These are phyloP conservation scores for Miniopterus natalensis DNA, from an alignment of 2,113 vertebrate species.

Conservation along the genomic window DNA sequence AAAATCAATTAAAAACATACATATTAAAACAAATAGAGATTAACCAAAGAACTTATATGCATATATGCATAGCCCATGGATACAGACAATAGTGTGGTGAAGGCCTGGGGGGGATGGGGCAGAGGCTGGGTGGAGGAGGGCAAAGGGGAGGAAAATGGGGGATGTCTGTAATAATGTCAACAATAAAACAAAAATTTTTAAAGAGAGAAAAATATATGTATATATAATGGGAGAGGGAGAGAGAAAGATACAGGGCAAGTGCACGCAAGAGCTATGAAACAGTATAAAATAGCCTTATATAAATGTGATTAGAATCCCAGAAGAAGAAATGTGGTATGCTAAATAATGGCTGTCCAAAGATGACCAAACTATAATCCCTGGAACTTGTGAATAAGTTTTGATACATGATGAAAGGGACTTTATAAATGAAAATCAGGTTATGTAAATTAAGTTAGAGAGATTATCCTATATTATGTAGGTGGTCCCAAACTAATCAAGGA, in stretches of 20 bases:
- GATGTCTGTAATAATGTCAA: not conserved
- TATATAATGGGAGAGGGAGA: not conserved
- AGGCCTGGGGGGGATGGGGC: not conserved
- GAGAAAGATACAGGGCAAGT: not conserved
- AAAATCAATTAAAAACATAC: not conserved
- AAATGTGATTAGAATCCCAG: not conserved
- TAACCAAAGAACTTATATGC: too few relatives aligned
- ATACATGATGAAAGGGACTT: not conserved
- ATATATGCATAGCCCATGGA: not conserved
- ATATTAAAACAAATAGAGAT: too few relatives aligned
- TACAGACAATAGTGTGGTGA: not conserved
- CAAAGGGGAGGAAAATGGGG: not conserved
- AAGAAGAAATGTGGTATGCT: not conserved
- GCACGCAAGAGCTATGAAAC: not conserved
- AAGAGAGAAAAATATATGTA: not conserved
- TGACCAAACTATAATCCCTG: not conserved
- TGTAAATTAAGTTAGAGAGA: not conserved
- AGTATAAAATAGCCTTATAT: not conserved
- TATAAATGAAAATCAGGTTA: not conserved
- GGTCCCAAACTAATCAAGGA: not conserved
- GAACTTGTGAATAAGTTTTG: not conserved
- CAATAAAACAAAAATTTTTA: not conserved
- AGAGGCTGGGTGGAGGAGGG: not conserved
- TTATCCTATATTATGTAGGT: not conserved
- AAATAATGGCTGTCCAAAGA: not conserved